Base-by-base conservation (phyloP, 1,140 invertebrate species). In the Olivierus martensii region DNA sequence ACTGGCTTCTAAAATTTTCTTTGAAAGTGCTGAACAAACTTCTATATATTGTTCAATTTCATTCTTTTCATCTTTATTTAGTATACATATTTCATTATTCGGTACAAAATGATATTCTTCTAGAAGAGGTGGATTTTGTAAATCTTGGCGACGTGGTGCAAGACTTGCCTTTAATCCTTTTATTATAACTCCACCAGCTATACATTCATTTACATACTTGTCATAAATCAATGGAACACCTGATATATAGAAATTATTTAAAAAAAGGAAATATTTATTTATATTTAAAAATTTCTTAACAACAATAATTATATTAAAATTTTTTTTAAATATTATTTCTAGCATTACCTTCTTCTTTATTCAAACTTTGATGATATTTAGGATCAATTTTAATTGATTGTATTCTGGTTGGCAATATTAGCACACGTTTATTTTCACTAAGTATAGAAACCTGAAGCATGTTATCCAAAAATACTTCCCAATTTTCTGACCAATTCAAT, bases 391-490 rank as follows among this genome's bases (percentile, higher is more conserved):
- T 73, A 7, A 82, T 73, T 53, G 79, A 78, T 62, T 88, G 82
- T 15, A 97, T 75, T 51, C 88, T 76, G 4, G 90, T 93, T 10
- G 93, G 93, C 38, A 98, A 68, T 63, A 84, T 84, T 0, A 96
- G 72, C 62, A 84, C 80, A 34, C 82, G 73, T 2, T 79, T 78
- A 56, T 81, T 79, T 55, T 80, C 77, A 38, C 81, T 79, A 18
- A 95, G 69, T 56, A 96, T 84, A 43, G 77, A 79, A 57, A 92
- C 89, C 68, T 98, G 93, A 17, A 98, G 75, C 80, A 97, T 87
- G 0, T 87, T 92, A 64, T 98, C 93, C 62, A 96, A 79, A 68
- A 81, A 96, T 11, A 88, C 81, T 46, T 95, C 80, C 91, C 91
- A 97, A 65, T 95, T 86, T 46, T 80, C 77, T 17, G 76, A 75